These are phyloP conservation scores for Perizoma affinitatum DNA, from an alignment of 2,888 invertebrate species.

Conservation along the genomic window DNA sequence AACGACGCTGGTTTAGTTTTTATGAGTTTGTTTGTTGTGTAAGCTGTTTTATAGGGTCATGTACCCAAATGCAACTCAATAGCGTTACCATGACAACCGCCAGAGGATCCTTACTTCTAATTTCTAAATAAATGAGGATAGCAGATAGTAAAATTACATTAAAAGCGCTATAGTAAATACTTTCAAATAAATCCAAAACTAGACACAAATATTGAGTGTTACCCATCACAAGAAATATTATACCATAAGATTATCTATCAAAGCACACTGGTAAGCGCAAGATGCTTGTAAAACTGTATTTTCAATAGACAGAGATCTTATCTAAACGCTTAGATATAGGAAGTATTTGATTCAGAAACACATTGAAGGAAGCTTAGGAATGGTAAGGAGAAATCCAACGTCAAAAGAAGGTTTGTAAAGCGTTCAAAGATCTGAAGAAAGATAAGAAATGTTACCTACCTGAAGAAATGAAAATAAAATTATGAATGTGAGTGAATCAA, in stretches of 20 bases:
- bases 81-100: too few species aligned
- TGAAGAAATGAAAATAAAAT: slow-evolving; percentile 1
- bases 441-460: slow-evolving; percentile 13
- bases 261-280: neutral
- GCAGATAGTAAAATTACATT: too few species aligned
- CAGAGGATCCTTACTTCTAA: too few species aligned
- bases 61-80: too few species aligned
- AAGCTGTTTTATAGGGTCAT: too few species aligned
- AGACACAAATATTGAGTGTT: too few species aligned
- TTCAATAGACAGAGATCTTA: slow-evolving; percentile 19
- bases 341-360: slow-evolving; percentile 18
- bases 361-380: slow-evolving; percentile 18
- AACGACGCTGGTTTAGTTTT: slow-evolving; percentile 3
- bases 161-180: too few species aligned
- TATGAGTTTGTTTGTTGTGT: neutral
- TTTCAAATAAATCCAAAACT: too few species aligned
- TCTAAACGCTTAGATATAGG: slow-evolving; percentile 11
- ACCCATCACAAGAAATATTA: neutral
- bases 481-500: neutral
- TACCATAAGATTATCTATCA: neutral
- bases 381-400: slow-evolving; percentile 18
- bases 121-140: too few species aligned
- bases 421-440: slow-evolving; percentile 18
- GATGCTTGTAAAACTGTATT: neutral
- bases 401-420: slow-evolving; percentile 19